A percentile compares a stretch with the other conserved stretches of the same genome.
Evolutionary conservation across 2,113 vertebrate species (phyloP).

Genomic region (Xenopus laevis): DNA sequence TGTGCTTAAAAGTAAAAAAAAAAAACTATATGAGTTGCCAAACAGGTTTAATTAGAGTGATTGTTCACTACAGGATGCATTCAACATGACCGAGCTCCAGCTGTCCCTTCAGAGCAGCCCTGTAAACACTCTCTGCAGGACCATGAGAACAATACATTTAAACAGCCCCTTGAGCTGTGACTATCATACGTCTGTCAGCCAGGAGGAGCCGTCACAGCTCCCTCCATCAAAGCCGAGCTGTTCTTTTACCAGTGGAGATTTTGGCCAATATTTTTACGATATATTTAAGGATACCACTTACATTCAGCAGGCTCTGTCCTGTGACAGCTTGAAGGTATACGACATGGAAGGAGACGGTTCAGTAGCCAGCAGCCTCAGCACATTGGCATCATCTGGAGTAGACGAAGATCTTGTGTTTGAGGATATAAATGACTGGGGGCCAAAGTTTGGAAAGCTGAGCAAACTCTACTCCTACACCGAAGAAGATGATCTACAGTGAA

Average conservation of each 20-base stretch:
- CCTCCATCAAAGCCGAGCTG: conserved; percentile 49
- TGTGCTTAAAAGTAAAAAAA: too few species aligned
- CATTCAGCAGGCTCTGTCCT: conserved; percentile 61
- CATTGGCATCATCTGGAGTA: conserved; percentile 66
- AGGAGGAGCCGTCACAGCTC: neutral
- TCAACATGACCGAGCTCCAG: conserved; percentile 84
- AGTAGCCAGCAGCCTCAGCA: conserved; percentile 71
- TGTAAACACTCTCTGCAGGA: conserved; percentile 63
- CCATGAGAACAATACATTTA: conserved; percentile 51
- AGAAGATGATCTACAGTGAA: conserved; percentile 62
- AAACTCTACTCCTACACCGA: conserved; percentile 58
- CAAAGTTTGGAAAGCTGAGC: conserved; percentile 76
- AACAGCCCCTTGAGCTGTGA: conserved; percentile 6
- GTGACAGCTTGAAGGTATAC: conserved; percentile 73
- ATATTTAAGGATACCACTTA: conserved; percentile 69
- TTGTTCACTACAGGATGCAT: conserved; percentile 69
- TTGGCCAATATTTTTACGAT: conserved; percentile 67
- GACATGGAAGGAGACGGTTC: conserved; percentile 75
- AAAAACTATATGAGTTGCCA: neutral
- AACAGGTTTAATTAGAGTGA: neutral
- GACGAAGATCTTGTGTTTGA: conserved; percentile 57
- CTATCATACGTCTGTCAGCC: accelerated
- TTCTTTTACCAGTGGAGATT: conserved; percentile 64
- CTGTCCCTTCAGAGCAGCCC: conserved; percentile 77
- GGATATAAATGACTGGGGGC: conserved; percentile 75